These are phyloP conservation scores for Chunga burmeisteri DNA, from an alignment of 2,113 vertebrate species.

Conservation along the genomic window DNA sequence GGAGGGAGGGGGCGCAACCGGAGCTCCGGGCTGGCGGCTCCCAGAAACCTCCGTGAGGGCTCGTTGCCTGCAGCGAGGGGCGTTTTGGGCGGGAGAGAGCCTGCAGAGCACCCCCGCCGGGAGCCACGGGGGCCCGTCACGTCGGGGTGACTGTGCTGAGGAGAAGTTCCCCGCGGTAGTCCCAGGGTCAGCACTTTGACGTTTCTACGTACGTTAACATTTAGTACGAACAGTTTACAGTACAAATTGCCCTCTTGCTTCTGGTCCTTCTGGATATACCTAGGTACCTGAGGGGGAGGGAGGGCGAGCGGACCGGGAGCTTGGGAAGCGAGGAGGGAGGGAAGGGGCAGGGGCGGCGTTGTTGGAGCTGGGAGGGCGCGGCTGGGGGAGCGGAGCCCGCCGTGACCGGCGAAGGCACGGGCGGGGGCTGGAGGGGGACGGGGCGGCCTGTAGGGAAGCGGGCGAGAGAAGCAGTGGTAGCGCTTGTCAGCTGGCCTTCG, in stretches of 20 bases:
- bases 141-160: background rate
- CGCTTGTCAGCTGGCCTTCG: background rate
- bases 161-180: background rate
- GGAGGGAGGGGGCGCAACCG: background rate
- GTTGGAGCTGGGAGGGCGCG: background rate
- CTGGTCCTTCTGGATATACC: background rate
- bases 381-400: background rate
- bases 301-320: background rate
- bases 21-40: background rate
- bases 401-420: background rate
- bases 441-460: background rate
- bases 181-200: background rate
- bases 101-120: too few species aligned
- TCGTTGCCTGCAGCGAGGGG: background rate
- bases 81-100: too few species aligned
- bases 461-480: accelerated
- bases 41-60: background rate
- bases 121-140: background rate
- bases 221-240: background rate
- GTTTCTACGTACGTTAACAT: background rate
- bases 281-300: accelerated
- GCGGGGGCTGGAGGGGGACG: background rate
- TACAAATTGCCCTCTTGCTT: background rate
- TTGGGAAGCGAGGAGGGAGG: background rate
- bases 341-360: background rate